Conservation (phyloP, 2,888 invertebrate genomes). For the Orthonychiurus folsomi region DNA sequence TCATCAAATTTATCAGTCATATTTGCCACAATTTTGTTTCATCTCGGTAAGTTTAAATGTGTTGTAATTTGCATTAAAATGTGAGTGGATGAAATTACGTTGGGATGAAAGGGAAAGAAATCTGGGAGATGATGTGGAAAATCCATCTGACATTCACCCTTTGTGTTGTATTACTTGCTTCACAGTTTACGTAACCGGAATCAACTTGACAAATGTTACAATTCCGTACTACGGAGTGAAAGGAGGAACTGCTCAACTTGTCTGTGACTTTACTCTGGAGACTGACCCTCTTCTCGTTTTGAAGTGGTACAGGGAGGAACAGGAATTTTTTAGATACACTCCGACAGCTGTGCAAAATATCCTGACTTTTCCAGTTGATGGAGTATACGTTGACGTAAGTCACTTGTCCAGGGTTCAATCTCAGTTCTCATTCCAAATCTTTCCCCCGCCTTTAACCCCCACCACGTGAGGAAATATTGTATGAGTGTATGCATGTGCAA, state of each 20-base stretch:
- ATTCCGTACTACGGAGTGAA: slow-evolving; percentile 31
- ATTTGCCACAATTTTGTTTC: not conserved
- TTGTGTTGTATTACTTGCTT: too few species aligned
- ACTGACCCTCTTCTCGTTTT: slow-evolving; percentile 33
- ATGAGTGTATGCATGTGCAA: too few species aligned
- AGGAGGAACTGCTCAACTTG: slow-evolving; percentile 27
- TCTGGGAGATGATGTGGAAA: too few species aligned
- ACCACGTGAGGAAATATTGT: too few species aligned
- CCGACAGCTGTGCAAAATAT: slow-evolving; percentile 3
- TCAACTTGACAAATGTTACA: slow-evolving; percentile 24
- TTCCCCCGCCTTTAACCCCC: too few species aligned
- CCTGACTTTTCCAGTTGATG: slow-evolving; percentile 24
- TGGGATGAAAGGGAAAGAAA: too few species aligned
- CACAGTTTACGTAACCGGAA: too few species aligned
- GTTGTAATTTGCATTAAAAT: too few species aligned
- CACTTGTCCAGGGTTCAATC: too few species aligned
- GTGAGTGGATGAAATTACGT: too few species aligned
- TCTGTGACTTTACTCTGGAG: slow-evolving; percentile 36
- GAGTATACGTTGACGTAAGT: slow-evolving; percentile 39
- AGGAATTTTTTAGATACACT: slow-evolving; percentile 28
- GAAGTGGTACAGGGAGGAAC: slow-evolving; percentile 37
- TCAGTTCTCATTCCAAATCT: too few species aligned
- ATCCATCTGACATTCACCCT: too few species aligned
- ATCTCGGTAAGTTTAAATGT: not conserved
- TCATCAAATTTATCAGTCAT: not conserved